Conservation (phyloP, 2,113 vertebrate species). For the Rattus rattus region DNA sequence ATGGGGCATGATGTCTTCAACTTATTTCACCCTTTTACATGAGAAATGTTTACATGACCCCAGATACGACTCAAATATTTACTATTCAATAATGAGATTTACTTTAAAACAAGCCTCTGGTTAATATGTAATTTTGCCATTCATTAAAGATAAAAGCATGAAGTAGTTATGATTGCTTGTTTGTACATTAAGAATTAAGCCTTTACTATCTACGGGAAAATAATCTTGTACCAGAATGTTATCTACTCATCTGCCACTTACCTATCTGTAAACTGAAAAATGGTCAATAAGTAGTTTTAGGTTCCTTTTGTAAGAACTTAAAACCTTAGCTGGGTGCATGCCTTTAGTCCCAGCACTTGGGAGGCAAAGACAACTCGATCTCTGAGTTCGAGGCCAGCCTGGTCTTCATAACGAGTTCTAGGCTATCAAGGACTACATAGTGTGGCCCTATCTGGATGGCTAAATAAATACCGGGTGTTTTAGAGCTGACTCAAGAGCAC, state of each 20-base stretch:
- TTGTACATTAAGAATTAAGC: background rate
- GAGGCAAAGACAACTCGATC: background rate
- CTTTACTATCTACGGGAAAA: background rate
- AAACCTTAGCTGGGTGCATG: background rate
- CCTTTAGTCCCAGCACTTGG: background rate
- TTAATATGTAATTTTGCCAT: background rate
- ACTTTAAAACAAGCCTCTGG: background rate
- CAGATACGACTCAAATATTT: background rate
- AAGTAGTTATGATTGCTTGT: background rate
- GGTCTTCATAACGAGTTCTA: background rate
- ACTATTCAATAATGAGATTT: background rate
- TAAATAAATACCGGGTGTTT: background rate
- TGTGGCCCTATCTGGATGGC: background rate
- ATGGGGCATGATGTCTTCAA: background rate
- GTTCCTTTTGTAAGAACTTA: background rate
- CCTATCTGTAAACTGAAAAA: background rate
- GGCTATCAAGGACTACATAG: background rate
- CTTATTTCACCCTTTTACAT: background rate
- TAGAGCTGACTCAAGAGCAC: background rate
- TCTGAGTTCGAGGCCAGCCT: background rate
- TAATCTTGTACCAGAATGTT: background rate
- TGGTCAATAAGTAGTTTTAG: background rate
- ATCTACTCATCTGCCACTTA: background rate
- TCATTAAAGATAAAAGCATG: background rate
- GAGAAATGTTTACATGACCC: background rate